Evolutionary conservation across 2,113 vertebrate species (phyloP).

Genomic region (Cygnus buccinator): DNA sequence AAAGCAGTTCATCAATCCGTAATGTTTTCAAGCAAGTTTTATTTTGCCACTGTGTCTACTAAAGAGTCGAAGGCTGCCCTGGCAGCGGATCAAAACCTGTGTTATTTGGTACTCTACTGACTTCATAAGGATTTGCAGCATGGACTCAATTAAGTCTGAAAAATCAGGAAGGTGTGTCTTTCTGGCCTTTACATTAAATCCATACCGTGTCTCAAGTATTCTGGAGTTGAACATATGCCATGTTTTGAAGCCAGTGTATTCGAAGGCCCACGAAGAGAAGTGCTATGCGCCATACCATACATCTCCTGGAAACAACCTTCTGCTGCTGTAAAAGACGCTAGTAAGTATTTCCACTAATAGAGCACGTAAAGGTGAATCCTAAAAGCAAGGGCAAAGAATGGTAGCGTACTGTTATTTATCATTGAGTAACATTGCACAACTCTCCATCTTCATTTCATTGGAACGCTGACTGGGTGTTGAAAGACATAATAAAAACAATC

Average conservation of each 20-base stretch:
- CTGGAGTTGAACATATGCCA: constrained; percentile 48
- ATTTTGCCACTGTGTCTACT: constrained; percentile 67
- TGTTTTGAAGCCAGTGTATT: constrained; percentile 38
- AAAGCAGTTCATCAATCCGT: constrained; percentile 75
- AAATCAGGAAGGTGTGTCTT: constrained; percentile 64
- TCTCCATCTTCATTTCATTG: not conserved
- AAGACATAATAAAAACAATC: constrained; percentile 78
- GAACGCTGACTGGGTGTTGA: constrained; percentile 18
- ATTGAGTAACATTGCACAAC: constrained; percentile 2
- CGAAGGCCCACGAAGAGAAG: constrained; percentile 8
- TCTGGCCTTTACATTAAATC: constrained; percentile 61
- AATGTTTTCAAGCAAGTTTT: constrained; percentile 79
- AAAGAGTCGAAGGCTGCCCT: constrained; percentile 65
- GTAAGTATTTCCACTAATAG: constrained; percentile 28
- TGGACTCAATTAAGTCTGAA: constrained; percentile 69
- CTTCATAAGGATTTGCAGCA: constrained; percentile 66
- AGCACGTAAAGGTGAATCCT: not conserved
- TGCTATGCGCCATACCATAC: not conserved
- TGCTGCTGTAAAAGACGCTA: not conserved
- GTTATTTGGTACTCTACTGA: constrained; percentile 53
- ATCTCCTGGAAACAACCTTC: constrained; percentile 45
- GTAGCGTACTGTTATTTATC: constrained; percentile 19
- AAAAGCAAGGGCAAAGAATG: constrained; percentile 5
- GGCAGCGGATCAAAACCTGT: constrained; percentile 73
- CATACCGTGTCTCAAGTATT: constrained; percentile 26